Evolutionary conservation across 2,888 invertebrate genomes (phyloP).

Genomic region (Uloborus plumipes): DNA sequence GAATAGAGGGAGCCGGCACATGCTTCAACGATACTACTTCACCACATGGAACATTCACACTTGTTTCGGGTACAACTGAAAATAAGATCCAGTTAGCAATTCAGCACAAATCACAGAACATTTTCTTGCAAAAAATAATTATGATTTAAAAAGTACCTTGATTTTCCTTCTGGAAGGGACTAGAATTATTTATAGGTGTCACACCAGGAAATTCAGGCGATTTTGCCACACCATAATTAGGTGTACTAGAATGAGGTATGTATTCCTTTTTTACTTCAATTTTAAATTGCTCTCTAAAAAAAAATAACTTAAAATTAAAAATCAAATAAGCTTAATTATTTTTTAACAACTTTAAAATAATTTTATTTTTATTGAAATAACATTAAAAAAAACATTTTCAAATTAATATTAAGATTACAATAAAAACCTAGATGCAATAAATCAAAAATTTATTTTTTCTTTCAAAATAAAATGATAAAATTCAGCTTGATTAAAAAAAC

Average conservation of each 20-base stretch:
- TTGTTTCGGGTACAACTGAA: constrained; percentile 22
- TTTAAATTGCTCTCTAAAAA: neutral
- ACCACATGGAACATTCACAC: neutral
- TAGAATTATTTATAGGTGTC: constrained; percentile 18
- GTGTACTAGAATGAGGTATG: constrained; percentile 11
- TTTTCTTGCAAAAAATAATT: neutral
- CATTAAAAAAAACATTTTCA: no score
- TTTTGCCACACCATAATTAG: constrained; percentile 6
- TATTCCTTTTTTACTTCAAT: constrained; percentile 6
- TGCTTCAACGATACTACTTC: constrained; percentile 6
- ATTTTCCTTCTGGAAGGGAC: constrained; percentile 56
- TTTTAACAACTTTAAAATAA: no score
- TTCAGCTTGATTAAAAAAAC: no score
- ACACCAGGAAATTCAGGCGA: constrained; percentile 20
- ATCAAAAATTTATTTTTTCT: no score
- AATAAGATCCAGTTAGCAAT: neutral
- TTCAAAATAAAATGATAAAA: no score
- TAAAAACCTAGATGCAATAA: no score
- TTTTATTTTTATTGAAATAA: no score
- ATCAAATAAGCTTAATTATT: neutral
- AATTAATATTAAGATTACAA: no score
- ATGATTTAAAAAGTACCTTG: constrained; percentile 15
- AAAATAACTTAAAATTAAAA: neutral
- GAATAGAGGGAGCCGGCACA: constrained; percentile 28
- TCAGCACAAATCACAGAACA: no score